phyloP scores from a whole-genome alignment of 1,140 invertebrate genomes.

The Magallana gigas region DNA sequence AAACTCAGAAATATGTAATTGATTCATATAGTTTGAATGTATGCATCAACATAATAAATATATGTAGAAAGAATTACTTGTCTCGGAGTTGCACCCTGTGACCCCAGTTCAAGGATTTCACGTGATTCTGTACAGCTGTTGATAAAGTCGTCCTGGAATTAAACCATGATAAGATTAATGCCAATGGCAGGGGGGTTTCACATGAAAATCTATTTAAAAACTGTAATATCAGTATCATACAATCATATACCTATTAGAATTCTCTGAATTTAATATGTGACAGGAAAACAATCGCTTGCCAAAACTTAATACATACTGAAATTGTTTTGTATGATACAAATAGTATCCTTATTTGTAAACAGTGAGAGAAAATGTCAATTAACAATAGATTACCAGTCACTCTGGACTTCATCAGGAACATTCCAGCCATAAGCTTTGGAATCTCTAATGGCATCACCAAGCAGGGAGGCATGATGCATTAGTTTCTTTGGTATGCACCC shows the following conservation, averaged over 20 bases:
- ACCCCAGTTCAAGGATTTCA: constrained; percentile 95
- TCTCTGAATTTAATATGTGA: too few relatives aligned
- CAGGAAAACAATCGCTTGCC: too few relatives aligned
- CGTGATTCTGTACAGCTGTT: constrained; percentile 85
- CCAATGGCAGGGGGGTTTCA: too few relatives aligned
- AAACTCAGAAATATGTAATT: not conserved
- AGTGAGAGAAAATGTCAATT: too few relatives aligned
- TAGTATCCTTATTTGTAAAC: too few relatives aligned
- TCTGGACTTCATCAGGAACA: constrained; percentile 42
- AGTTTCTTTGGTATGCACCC: constrained; percentile 98
- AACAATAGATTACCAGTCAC: constrained; percentile 50
- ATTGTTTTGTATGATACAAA: too few relatives aligned
- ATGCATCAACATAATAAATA: too few relatives aligned
- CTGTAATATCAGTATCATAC: too few relatives aligned
- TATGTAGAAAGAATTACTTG: constrained; percentile 82
- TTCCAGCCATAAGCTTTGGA: constrained; percentile 58
- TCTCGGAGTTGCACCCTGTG: constrained; percentile 91
- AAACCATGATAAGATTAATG: not conserved
- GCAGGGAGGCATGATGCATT: constrained; percentile 94
- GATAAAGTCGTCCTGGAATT: constrained; percentile 55
- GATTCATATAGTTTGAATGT: not conserved
- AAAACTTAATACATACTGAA: too few relatives aligned
- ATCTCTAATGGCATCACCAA: constrained; percentile 86
- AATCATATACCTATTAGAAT: too few relatives aligned
- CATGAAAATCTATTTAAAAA: too few relatives aligned